Evolutionary conservation across 2,113 vertebrate species (phyloP), one percentile per base, ranked within the genome.

Genomic region (Hassar affinis): DNA sequence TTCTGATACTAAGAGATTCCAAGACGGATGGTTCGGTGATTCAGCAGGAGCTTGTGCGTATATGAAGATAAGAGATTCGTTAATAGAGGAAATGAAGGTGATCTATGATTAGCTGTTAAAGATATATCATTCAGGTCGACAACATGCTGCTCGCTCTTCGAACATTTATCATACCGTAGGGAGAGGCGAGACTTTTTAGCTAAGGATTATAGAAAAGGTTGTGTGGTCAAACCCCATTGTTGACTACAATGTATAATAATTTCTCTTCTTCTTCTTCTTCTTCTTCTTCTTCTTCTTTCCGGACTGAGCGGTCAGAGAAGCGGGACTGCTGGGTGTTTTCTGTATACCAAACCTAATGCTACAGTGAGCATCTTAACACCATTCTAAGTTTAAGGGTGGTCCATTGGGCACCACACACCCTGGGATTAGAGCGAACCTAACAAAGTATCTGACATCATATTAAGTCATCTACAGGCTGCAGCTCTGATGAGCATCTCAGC

Each of bases 401-500:
- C 52, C 35, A 77, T 30, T n/a, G 5, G 27, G 54, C 42, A 72
- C 15, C 30, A 38, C 47, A 56, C 38, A 42, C 6, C 9, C 74
- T 51, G 5, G 33, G 11, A 35, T 57, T 12, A 33, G n/a, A 51
- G 72, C 45, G 54, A 74, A 51, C 75, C 74, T 57, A 52, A 51
- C 35, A 25, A 59, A 17, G 59, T 45, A 72, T 72, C 22, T 61
- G 71, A 54, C 54, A 42, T 57, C 45, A 74, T 38, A 82, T 86
- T 86, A 90, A 88, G 91, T 91, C 90, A 88, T 72, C 57, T 20
- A 25, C 80, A 86, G 82, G 80, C 86, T 78, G 33, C 72, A 80
- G 79, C 86, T 69, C 80, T 83, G 90, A 90, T 89, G 89, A 92
- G 88, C 74, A 86, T 88, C 87, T 86, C 89, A 89, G 89, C 86